These are phyloP conservation scores for Myiozetetes cayanensis DNA, from an alignment of 2,113 vertebrate genomes.

Conservation along the genomic window DNA sequence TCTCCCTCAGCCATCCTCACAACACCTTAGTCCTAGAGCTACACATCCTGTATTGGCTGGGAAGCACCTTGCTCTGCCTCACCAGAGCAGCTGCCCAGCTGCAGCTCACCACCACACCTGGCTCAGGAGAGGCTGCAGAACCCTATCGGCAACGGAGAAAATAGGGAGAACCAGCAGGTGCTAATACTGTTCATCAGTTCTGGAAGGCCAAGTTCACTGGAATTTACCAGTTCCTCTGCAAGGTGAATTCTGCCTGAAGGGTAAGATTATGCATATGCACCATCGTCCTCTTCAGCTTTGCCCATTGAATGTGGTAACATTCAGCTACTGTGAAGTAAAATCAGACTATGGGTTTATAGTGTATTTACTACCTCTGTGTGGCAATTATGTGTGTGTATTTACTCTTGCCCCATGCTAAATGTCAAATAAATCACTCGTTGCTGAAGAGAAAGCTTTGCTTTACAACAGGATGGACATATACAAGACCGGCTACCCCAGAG, in stretches of 20 bases:
- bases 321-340: background rate
- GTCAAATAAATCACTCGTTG: background rate
- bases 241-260: background rate
- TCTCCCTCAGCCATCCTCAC: background rate
- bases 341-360: background rate
- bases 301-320: background rate
- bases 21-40: background rate
- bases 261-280: background rate
- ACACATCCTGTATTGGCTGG: background rate
- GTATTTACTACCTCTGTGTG: background rate
- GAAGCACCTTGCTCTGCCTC: background rate
- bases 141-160: background rate
- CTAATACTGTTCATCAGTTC: background rate
- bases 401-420: background rate
- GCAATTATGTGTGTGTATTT: background rate
- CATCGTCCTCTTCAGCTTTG: background rate
- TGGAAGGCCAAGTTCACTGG: background rate
- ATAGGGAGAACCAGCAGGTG: background rate
- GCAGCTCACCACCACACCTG: background rate
- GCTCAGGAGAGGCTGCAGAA: background rate
- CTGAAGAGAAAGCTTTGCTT: background rate
- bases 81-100: accelerated
- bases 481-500: background rate
- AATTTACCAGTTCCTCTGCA: background rate
- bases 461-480: background rate